These are phyloP conservation scores for Lucinisca nassula DNA, from an alignment of 2,888 invertebrate genomes.

Conservation along the genomic window DNA sequence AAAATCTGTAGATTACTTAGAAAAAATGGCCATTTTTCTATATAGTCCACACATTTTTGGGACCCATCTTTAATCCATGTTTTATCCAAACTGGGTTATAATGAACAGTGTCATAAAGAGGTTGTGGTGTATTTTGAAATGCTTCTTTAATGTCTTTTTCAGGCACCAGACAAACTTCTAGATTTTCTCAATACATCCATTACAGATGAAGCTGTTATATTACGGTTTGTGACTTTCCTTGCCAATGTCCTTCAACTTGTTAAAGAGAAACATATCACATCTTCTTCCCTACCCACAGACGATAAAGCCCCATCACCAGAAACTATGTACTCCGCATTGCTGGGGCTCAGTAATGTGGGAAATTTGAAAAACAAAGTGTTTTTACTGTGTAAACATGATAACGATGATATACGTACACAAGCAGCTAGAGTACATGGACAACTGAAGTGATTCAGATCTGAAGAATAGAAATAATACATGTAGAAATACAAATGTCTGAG, in stretches of 20 bases:
- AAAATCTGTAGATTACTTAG: no score
- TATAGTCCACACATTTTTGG: no score
- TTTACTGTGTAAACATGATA: slow-evolving; percentile 81
- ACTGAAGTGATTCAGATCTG: slow-evolving; percentile 45
- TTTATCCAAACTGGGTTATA: no score
- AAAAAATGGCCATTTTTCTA: no score
- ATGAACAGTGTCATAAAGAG: no score
- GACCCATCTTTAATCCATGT: no score
- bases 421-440: slow-evolving; percentile 81
- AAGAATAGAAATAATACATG: no score
- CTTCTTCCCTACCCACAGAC: slow-evolving; percentile 89
- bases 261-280: slow-evolving; percentile 88
- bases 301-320: slow-evolving; percentile 90
- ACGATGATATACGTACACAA: slow-evolving; percentile 81
- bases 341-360: slow-evolving; percentile 75
- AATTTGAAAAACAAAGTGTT: slow-evolving; percentile 84
- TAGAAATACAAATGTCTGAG: no score
- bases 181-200: slow-evolving; percentile 88
- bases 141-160: no score
- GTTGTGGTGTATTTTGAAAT: no score
- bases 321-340: slow-evolving; percentile 88
- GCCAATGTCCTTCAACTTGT: slow-evolving; percentile 88
- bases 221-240: slow-evolving; percentile 89
- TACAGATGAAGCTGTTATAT: slow-evolving; percentile 87
- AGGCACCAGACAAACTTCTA: slow-evolving; percentile 89